Evolutionary conservation across 2,113 vertebrate genomes (phyloP), one percentile per base, ranked within the genome.

Genomic region (Eudyptes chrysolophus): DNA sequence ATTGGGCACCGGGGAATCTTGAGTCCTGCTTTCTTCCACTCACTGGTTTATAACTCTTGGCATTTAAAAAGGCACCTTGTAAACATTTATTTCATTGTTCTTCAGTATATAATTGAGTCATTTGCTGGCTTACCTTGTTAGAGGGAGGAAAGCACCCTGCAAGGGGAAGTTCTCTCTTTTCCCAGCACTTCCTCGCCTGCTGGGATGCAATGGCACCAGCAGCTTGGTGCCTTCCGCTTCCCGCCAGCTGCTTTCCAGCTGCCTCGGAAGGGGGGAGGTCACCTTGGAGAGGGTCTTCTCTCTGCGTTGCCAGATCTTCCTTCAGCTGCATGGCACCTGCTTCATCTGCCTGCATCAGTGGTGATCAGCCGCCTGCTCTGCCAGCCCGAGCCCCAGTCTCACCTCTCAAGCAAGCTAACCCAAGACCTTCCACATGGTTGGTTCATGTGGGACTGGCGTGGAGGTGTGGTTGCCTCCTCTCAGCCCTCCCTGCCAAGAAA

Each of bases 1-100:
- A 95, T 86, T 96, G 94, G 93, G 82, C 93, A 96, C 92, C 5
- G 0, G 79, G 94, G 87, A 96, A 95, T 94, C 94, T 96, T 57
- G 87, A 93, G 68, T 70, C 72, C 55, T 78, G 66, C 85, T 95
- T 96, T 96, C 89, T 97, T 96, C 82, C n/a, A 96, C 89, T 96
- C 78, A 89, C 75, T 96, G 89, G n/a, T 93, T 97, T 94, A 92
- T 92, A 94, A 93, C 58, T 85, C 78, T 51, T 92, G 92, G 95
- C 85, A 74, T 96, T 94, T 95, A 68, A 86, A 96, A 94, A 93
- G 86, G 87, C 81, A 96, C 60, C 89, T 94, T 97, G 79, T 96
- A 97, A 96, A 96, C 82, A 94, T 96, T 93, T 95, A 74, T 94
- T 96, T 95, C 87, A 77, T 94, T 96, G 84, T 92, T 92, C 94